phyloP scores from a whole-genome alignment of 1,140 invertebrate genomes.

The Manduca sexta region DNA sequence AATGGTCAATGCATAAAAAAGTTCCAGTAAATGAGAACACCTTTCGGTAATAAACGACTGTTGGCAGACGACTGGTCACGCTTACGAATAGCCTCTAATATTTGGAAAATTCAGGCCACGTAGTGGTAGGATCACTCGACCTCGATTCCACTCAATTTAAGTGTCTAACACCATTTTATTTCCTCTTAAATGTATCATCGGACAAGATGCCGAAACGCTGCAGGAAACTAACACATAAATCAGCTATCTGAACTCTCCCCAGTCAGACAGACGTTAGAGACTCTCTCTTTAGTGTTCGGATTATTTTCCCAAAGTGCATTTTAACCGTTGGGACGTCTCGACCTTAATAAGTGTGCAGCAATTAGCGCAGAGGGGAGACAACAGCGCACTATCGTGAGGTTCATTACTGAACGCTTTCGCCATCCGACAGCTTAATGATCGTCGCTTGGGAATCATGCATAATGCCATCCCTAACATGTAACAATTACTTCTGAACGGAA shows the following conservation, averaged over 20 bases:
- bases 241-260: not conserved
- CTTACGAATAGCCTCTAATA: conserved; percentile 10
- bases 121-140: conserved; percentile 16
- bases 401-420: conserved; percentile 17
- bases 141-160: conserved; percentile 21
- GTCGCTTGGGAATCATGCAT: conserved; percentile 8
- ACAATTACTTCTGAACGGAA: conserved; percentile 8
- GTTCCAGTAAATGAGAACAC: conserved; percentile 14
- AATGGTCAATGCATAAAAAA: conserved; percentile 16
- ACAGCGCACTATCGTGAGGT: conserved; percentile 14
- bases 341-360: conserved; percentile 21
- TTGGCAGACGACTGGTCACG: conserved; percentile 1
- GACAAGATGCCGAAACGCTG: conserved; percentile 1
- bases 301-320: not conserved
- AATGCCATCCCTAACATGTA: conserved; percentile 9
- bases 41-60: conserved; percentile 14
- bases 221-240: not conserved
- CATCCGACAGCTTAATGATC: conserved; percentile 15
- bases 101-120: conserved; percentile 14
- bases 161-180: conserved; percentile 16
- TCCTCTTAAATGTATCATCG: conserved; percentile 11
- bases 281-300: not conserved
- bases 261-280: too few relatives aligned
- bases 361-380: conserved; percentile 18
- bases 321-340: conserved; percentile 5